Evolutionary conservation across 2,888 invertebrate species (phyloP).

Genomic region (Aromia moschata): DNA sequence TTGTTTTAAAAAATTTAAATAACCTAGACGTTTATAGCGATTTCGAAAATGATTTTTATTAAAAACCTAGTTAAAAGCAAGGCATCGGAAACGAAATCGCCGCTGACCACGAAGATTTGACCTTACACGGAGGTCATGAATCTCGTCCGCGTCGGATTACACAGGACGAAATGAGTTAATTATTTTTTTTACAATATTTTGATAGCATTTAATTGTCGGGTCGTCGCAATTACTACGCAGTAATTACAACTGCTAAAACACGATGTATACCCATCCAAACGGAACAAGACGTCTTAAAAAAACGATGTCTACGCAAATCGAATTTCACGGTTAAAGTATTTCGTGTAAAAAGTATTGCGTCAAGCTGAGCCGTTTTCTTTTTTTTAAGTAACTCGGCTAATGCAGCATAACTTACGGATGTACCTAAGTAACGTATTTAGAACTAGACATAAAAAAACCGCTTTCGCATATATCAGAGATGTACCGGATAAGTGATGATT

Average conservation of each 20-base stretch:
- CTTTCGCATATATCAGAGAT: neutral
- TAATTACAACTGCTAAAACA: neutral
- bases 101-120: too few relatives aligned
- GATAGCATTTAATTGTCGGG: too few relatives aligned
- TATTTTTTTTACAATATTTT: too few relatives aligned
- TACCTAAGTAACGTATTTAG: neutral
- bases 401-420: neutral
- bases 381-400: constrained; percentile 2
- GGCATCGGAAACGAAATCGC: too few relatives aligned
- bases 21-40: too few relatives aligned
- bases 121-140: too few relatives aligned
- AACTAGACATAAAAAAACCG: neutral
- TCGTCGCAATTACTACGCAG: neutral
- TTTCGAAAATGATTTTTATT: too few relatives aligned
- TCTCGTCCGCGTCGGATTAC: too few relatives aligned
- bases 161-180: too few relatives aligned
- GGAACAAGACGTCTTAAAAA: neutral
- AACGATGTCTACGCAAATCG: neutral
- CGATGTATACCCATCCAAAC: neutral
- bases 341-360: constrained; percentile 8
- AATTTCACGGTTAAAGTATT: constrained; percentile 15
- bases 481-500: neutral
- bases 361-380: constrained; percentile 11
- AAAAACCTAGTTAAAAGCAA: too few relatives aligned
- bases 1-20: too few relatives aligned